Evolutionary conservation across 1,140 invertebrate genomes (phyloP).

Genomic region (Temnothorax longispinosus): DNA sequence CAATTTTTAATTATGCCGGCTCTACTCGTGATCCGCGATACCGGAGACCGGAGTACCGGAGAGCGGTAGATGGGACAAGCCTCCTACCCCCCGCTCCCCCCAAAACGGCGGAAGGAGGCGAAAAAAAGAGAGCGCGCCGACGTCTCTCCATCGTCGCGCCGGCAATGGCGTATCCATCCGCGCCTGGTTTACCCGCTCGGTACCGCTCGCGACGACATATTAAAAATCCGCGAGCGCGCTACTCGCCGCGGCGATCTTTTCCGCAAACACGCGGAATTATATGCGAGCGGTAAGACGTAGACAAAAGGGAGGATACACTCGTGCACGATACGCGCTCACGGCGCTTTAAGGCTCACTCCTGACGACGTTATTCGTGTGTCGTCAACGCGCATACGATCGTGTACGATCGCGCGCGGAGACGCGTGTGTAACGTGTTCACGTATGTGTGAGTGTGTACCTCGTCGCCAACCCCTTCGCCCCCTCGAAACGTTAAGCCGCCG

Average conservation of each 20-base stretch:
- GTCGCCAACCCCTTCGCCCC: slow-evolving; percentile 63
- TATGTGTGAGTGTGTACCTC: neutral
- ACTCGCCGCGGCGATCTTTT: slow-evolving; percentile 78
- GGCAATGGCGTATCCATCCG: slow-evolving; percentile 42
- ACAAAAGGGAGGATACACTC: slow-evolving; percentile 78
- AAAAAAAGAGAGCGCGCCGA: neutral
- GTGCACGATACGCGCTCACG: neutral
- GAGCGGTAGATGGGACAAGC: neutral
- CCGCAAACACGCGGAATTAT: slow-evolving; percentile 84
- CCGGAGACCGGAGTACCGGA: neutral
- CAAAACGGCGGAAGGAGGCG: neutral
- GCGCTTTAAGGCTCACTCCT: slow-evolving; percentile 44
- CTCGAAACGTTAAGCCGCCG: slow-evolving; percentile 78
- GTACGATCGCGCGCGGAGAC: neutral
- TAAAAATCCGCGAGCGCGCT: slow-evolving; percentile 80
- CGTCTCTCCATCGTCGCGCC: slow-evolving; percentile 23
- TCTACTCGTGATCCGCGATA: slow-evolving; percentile 71
- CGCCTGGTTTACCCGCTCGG: slow-evolving; percentile 68
- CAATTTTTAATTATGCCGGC: slow-evolving; percentile 79
- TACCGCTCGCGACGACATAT: slow-evolving; percentile 76
- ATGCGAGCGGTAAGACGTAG: slow-evolving; percentile 85
- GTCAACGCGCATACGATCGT: neutral
- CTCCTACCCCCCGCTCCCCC: no score
- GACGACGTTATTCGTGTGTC: slow-evolving; percentile 3
- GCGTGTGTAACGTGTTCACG: neutral